phyloP scores from a whole-genome alignment of 2,797 vertebrate species.

The Parotocinclus haroldoi region DNA sequence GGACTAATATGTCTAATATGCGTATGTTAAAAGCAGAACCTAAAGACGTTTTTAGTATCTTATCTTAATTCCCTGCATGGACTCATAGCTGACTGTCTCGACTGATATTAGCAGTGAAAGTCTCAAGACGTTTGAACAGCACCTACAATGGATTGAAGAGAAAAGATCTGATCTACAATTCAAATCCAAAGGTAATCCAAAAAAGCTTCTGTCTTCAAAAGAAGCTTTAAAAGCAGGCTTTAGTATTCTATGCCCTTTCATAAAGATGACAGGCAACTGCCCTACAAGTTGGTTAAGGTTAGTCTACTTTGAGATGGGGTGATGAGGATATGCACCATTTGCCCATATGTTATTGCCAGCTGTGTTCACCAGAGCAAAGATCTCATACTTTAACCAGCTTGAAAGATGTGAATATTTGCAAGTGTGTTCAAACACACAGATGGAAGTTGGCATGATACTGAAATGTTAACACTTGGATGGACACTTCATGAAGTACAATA shows the following conservation, averaged over 20 bases:
- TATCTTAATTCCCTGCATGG: constrained; percentile 30
- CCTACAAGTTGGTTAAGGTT: constrained; percentile 15
- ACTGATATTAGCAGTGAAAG: constrained; percentile 41
- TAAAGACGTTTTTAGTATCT: constrained; percentile 18
- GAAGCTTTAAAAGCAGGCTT: constrained; percentile 33
- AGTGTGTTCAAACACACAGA: constrained; percentile 20
- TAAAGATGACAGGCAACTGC: constrained; percentile 24
- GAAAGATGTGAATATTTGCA: constrained; percentile 38
- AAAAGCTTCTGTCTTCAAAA: constrained; percentile 34
- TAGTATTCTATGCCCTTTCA: constrained; percentile 45
- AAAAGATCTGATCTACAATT: constrained; percentile 50
- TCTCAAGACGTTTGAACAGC: constrained; percentile 48
- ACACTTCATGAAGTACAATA: background rate
- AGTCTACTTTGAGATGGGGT: constrained; percentile 12
- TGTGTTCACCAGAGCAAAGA: constrained; percentile 65
- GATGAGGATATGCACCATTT: constrained; percentile 29
- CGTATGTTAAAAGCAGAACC: constrained; percentile 28
- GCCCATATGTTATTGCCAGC: constrained; percentile 74
- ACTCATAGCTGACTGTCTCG: constrained; percentile 39
- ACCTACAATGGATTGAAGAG: constrained; percentile 47
- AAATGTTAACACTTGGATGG: constrained; percentile 14
- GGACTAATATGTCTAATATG: constrained; percentile 6
- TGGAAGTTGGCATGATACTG: constrained; percentile 13
- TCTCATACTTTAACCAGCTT: constrained; percentile 64
- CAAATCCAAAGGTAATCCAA: constrained; percentile 47